Base-by-base conservation (phyloP, 2,888 invertebrate genomes). In the Cephus runcator region DNA sequence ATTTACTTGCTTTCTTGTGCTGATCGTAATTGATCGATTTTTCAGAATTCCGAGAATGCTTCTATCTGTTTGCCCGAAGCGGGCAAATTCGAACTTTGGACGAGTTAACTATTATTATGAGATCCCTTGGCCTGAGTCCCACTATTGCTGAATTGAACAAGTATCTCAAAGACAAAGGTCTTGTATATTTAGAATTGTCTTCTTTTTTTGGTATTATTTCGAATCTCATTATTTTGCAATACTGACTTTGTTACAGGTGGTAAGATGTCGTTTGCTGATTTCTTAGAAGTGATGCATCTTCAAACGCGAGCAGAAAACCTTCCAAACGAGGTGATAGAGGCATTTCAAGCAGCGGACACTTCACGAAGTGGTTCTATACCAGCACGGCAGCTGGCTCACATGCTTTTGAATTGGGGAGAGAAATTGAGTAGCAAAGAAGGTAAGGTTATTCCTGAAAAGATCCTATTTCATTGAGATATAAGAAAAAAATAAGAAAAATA, bases 41-140 rank as follows among this genome's bases (percentile, higher is more conserved):
- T 93, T 15, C 92, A 98, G 98, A 98, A 92, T 98, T 98, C 92
- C 95, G 98, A 88, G 98, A 99, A 93, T 99, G 98, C 88, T 99
- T 98, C 93, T 98, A 98, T 91, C 93, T 99, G 77, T 98, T 98
- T 90, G 98, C 98, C 0, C 93, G 97, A 74, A 96, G 96, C 68
- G 98, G 98, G 0, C 96, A 96, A 91, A 98, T 99, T 76, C 95
- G 95, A 31, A 96, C 96, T 0, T 92, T 98, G 82, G 98, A 98
- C 89, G 98, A 98, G 91, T 92, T 99, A 79, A 97, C 97, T 0
- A 95, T 97, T 1, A 97, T 98, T 56, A 99, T 98, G 98, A 92
- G 98, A 81, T 98, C 98, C 0, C 92, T 99, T 11, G 98, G 98
- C 0, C 95, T 98, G 92, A 98, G 98, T 83, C 98, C 98, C 0